Evolutionary conservation across 2,113 vertebrate species (phyloP).

Genomic region (Eidolon helvum): DNA sequence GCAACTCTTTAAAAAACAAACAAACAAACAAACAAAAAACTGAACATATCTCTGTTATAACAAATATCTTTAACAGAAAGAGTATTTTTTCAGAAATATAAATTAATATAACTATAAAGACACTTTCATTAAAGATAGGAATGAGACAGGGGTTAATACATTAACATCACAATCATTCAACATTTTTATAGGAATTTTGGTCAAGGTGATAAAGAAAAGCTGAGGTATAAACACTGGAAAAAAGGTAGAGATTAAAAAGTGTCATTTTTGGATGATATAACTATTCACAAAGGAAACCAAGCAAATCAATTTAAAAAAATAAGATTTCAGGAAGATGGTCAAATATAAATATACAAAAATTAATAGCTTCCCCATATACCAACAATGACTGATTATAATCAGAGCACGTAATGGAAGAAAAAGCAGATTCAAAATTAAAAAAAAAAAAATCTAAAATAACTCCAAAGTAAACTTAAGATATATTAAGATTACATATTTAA

Average conservation of each 20-base stretch:
- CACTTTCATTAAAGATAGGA: conserved; percentile 13
- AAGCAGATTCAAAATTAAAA: conserved; percentile 25
- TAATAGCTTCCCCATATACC: neutral
- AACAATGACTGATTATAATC: conserved; percentile 11
- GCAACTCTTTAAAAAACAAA: neutral
- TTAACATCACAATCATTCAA: conserved; percentile 13
- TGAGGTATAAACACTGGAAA: conserved; percentile 8
- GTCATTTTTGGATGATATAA: conserved; percentile 66
- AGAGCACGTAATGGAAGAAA: conserved; percentile 24
- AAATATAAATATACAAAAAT: conserved; percentile 30
- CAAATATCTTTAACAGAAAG: neutral
- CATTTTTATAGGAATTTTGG: conserved; percentile 12
- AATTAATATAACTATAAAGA: conserved; percentile 33
- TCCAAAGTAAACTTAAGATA: neutral
- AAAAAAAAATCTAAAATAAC: conserved; percentile 15
- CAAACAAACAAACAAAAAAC: neutral
- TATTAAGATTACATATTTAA: neutral
- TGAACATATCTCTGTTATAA: neutral
- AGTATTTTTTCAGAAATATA: conserved; percentile 27
- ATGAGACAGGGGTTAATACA: neutral
- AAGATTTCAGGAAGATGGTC: neutral
- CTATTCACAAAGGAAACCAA: conserved; percentile 68
- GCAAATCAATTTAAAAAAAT: conserved; percentile 55
- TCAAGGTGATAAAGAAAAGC: neutral
- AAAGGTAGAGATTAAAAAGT: conserved; percentile 41